phyloP scores from a whole-genome alignment of 1,140 invertebrate genomes.

The Brachionus paranguensis region DNA sequence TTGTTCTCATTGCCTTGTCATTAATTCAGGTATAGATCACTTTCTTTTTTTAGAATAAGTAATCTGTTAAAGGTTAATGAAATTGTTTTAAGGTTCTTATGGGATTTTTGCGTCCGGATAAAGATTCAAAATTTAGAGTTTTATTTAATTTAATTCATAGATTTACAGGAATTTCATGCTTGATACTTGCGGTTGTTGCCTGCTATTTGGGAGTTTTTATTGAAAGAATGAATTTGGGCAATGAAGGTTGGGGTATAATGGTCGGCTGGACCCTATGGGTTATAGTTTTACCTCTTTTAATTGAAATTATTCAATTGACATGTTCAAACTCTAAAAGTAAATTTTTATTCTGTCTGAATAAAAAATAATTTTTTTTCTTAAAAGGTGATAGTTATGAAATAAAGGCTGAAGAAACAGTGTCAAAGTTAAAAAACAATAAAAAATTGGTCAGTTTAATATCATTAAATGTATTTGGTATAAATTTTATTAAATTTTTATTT shows the following conservation, averaged over 20 bases:
- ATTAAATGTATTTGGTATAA: background rate
- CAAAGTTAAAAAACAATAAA: background rate
- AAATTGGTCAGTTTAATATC: background rate
- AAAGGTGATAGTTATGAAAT: background rate
- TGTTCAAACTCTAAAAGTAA: background rate
- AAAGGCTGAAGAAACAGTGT: background rate
- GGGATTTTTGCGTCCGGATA: slow-evolving; percentile 8
- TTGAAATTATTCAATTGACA: background rate
- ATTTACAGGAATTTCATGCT: slow-evolving; percentile 3
- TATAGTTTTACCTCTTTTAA: background rate
- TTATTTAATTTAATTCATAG: background rate
- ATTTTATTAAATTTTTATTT: background rate
- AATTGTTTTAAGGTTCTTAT: background rate
- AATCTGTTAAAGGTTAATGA: too few relatives aligned
- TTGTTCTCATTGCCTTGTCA: background rate
- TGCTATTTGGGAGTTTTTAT: slow-evolving; percentile 30
- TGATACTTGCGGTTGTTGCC: background rate
- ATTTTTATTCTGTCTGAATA: background rate
- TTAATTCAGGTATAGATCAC: background rate
- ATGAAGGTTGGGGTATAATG: slow-evolving; percentile 19
- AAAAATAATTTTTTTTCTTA: background rate
- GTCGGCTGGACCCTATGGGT: slow-evolving; percentile 14
- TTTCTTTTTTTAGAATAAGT: background rate
- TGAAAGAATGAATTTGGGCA: slow-evolving; percentile 11
- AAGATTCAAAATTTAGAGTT: background rate